Evolutionary conservation across 37 sponge, comb jelly and placozoan species (phyloP), one percentile per base, ranked within the genome.

Genomic region (Aplysina aerophoba): DNA sequence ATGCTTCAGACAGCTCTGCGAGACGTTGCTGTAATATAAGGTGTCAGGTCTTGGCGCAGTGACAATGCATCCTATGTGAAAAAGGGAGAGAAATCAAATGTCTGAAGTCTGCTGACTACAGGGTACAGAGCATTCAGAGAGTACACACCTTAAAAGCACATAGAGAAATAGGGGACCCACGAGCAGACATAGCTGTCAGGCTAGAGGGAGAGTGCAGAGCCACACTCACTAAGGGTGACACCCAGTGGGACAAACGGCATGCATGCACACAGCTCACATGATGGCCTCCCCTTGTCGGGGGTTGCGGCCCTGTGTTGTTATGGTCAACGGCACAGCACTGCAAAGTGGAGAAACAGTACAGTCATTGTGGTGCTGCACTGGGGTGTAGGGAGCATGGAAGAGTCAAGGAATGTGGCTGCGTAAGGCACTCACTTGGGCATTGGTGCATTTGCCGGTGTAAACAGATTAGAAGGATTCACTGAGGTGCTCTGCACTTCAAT

Each of bases 131-230:
- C 8, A 44, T 44, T 44, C n/a, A n/a, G n/a, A 44, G 50, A 44
- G 50, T 44, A 8, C 3, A 8, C 8, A 44, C 50, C 50, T 44
- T 44, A 8, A 44, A 8, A 44, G 71, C 33, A 11, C 34, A 31
- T 35, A 69, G 33, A 31, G 71, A 69, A 31, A 69, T 69, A 69
- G 71, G 71, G 34, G 71, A 69, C 28, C 71, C 71, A 2, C 71
- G 27, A 17, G 28, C 35, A 30, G 71, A 69, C 71, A 69, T 69
- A 1, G 34, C 71, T 30, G 71, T 69, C 4, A 69, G 33, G 34
- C 71, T 69, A 35, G 17, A 69, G 63, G 27, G 17, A 17, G 17
- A 57, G n/a, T n/a, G n/a, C n/a, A n/a, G n/a, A n/a, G n/a, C n/a
- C n/a, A n/a, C n/a, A n/a, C 8, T 3, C 50, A 44, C 50, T 11